Evolutionary conservation across 1,140 invertebrate species (phyloP).

Genomic region (Drosophila dunni): DNA sequence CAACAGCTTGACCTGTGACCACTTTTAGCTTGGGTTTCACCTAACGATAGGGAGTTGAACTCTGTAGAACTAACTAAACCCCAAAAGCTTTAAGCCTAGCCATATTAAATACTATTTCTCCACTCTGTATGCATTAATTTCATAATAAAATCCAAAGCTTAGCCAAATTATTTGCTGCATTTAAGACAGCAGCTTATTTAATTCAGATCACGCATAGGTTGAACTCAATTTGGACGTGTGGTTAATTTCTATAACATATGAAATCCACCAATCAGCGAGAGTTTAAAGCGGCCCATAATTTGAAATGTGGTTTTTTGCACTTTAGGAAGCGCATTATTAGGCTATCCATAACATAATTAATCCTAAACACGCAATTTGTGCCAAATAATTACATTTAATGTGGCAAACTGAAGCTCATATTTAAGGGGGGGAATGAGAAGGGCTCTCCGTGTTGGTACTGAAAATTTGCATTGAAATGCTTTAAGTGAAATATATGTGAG

Average conservation of each 20-base stretch:
- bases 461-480: constrained; percentile 77
- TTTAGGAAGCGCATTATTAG: constrained; percentile 68
- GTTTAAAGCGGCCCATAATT: constrained; percentile 70
- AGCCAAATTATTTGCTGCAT: constrained; percentile 7
- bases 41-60: constrained; percentile 48
- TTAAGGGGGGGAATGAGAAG: not conserved
- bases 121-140: not conserved
- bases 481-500: constrained; percentile 75
- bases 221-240: constrained; percentile 43
- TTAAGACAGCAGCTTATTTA: constrained; percentile 31
- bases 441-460: constrained; percentile 1
- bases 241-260: constrained; percentile 61
- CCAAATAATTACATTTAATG: constrained; percentile 83
- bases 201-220: constrained; percentile 58
- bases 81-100: no score
- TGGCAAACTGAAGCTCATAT: constrained; percentile 10
- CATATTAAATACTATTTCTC: no score
- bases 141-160: not conserved
- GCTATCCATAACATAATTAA: constrained; percentile 79
- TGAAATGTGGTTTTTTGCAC: constrained; percentile 75
- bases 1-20: constrained; percentile 53
- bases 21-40: constrained; percentile 30
- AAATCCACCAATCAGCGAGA: constrained; percentile 57
- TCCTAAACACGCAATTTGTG: constrained; percentile 82
- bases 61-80: no score